Evolutionary conservation across 2,888 invertebrate genomes (phyloP).

Genomic region (Dynastes hyllus): DNA sequence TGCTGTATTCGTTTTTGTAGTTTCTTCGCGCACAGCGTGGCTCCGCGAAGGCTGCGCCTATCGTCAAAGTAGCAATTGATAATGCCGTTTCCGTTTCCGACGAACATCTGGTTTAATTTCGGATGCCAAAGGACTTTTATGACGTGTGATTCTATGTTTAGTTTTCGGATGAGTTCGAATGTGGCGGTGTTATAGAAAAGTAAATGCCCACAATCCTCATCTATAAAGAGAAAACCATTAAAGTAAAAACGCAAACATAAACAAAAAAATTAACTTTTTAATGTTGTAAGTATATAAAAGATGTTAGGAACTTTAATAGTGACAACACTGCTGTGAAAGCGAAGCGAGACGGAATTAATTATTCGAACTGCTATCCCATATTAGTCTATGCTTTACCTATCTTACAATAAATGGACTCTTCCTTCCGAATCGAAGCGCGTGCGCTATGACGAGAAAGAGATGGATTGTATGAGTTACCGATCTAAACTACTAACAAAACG

Average conservation of each 20-base stretch:
- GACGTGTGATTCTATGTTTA: conserved; percentile 87
- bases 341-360: too few species aligned
- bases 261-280: too few species aligned
- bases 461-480: too few species aligned
- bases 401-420: too few species aligned
- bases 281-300: too few species aligned
- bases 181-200: conserved; percentile 87
- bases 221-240: conserved; percentile 52
- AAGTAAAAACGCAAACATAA: neutral
- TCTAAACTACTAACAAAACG: too few species aligned
- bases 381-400: too few species aligned
- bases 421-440: too few species aligned
- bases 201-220: conserved; percentile 77
- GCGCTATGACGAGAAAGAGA: too few species aligned
- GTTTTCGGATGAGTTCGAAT: conserved; percentile 82
- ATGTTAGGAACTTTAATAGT: too few species aligned
- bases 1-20: conserved; percentile 85
- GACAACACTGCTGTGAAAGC: too few species aligned
- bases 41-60: conserved; percentile 89
- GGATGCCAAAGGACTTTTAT: conserved; percentile 97
- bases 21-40: conserved; percentile 91
- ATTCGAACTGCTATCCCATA: too few species aligned
- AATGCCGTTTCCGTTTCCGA: conserved; percentile 92
- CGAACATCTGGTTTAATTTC: conserved; percentile 96
- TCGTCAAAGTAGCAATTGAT: conserved; percentile 95